Evolutionary conservation across 2,888 invertebrate species (phyloP), one percentile per base, ranked within the genome.

Genomic region (Lepidocyrtinus sp.): DNA sequence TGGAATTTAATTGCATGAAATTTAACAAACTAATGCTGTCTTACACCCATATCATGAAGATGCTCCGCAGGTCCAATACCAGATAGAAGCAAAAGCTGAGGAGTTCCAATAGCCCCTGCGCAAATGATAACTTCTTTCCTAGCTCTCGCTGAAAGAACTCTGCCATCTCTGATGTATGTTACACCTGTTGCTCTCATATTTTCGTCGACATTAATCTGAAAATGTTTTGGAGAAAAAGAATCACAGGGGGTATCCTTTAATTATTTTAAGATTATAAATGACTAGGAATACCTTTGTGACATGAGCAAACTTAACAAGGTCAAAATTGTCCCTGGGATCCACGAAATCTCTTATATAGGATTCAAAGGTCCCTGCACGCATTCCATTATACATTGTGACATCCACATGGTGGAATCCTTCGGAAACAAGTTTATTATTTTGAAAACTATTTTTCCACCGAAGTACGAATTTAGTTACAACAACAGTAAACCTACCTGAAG

Each of bases 211-310:
- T 73, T 59, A 70, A 78, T 68, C 67, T 75, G 26, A 27, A 55
- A 5, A 9, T 36, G 36, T 7, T 45, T 12, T 45, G 36, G n/a
- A n/a, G n/a, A n/a, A n/a, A 67, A 67, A 24, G 68, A 12, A 1
- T 65, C 17, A 59, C 59, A 62, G 22, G 1, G 19, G 12, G 45
- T 15, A 17, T 46, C n/a, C 7, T 65, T n/a, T 36, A 22, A 59
- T 26, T 9, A 22, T 64, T 1, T 21, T 62, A 7, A 21, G 21
- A 17, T 9, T 2, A 17, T 22, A 2, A 24, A 7, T 62, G 12
- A 22, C 21, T 22, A 62, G 22, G 22, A 17, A 17, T 36, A 81
- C 81, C 68, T 82, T 82, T 1, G 79, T 79, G 17, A 73, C 82
- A 62, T 79, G 75, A 1, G 75, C 75, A 19, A 64, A 76, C 55